Conservation (phyloP, 23 tunicate genomes). For the Styela plicata region DNA sequence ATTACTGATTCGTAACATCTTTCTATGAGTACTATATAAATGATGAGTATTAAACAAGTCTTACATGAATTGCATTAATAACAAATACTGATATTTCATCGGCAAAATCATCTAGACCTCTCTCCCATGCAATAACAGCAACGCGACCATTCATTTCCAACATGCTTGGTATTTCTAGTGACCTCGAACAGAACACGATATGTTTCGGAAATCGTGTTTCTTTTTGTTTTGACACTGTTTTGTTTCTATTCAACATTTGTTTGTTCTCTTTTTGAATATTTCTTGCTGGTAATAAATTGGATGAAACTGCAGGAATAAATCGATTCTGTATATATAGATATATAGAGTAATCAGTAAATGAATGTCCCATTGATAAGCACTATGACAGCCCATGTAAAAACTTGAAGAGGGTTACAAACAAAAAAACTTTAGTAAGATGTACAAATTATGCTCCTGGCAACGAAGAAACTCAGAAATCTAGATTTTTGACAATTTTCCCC, state of each 20-base stretch:
- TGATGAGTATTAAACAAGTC: conserved; percentile 1
- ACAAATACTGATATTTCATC: conserved; percentile 46
- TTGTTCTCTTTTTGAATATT: not conserved
- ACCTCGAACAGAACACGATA: conserved; percentile 32
- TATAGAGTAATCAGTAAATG: no score
- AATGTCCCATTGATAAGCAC: no score
- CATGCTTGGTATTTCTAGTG: conserved; percentile 44
- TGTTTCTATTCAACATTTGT: not conserved
- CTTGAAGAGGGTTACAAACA: no score
- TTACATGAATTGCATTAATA: conserved; percentile 62
- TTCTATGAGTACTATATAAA: no score
- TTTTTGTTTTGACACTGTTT: not conserved
- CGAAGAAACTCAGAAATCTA: no score
- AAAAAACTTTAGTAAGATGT: no score
- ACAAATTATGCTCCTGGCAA: no score
- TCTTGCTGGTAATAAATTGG: not conserved
- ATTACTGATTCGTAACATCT: no score
- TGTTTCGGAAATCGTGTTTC: conserved; percentile 7
- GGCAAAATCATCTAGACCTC: conserved; percentile 68
- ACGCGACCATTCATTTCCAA: conserved; percentile 56
- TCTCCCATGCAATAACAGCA: conserved; percentile 69
- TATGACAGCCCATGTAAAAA: no score
- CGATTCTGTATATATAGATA: conserved; percentile 54
- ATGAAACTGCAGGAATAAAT: conserved; percentile 11
- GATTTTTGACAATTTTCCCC: no score